A percentile compares a stretch with the other conserved stretches of the same genome.
Conservation (phyloP, 2,888 invertebrate species). For the Sarcophaga subvicina region DNA sequence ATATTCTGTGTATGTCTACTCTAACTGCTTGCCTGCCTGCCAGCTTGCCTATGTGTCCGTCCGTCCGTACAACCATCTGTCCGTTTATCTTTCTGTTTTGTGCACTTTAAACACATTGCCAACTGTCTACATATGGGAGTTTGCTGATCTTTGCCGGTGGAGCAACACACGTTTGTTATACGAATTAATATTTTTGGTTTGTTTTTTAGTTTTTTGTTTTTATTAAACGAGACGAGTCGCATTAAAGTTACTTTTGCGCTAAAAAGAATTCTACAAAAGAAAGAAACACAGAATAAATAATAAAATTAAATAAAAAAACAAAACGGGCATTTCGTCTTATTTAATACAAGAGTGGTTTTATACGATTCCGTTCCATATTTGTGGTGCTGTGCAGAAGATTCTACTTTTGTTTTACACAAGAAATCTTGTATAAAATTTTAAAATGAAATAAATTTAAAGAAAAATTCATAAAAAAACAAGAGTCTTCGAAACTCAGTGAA, state of each 20-base stretch:
- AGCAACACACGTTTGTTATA: constrained; percentile 50
- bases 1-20: not conserved
- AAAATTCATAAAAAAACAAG: constrained; percentile 11
- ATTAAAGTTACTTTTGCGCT: constrained; percentile 13
- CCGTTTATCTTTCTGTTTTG: constrained; percentile 28
- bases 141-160: constrained; percentile 68
- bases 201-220: not conserved
- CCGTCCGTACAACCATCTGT: not conserved
- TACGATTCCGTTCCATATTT: constrained; percentile 18
- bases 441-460: constrained; percentile 2
- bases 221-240: constrained; percentile 30
- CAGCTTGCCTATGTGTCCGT: not conserved
- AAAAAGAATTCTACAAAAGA: constrained; percentile 10
- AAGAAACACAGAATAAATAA: constrained; percentile 24
- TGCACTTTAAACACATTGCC: constrained; percentile 53
- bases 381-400: not conserved
- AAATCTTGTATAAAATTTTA: not conserved
- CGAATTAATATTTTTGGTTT: too few relatives aligned
- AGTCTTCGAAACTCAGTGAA: constrained; percentile 34
- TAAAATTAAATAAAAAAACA: constrained; percentile 27
- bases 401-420: constrained; percentile 9
- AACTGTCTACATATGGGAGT: constrained; percentile 62
- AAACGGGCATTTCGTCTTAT: constrained; percentile 26
- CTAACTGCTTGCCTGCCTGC: not conserved
- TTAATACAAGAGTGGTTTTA: constrained; percentile 17